Evolutionary conservation across 2,113 vertebrate species (phyloP).

Genomic region (Panthera uncia): DNA sequence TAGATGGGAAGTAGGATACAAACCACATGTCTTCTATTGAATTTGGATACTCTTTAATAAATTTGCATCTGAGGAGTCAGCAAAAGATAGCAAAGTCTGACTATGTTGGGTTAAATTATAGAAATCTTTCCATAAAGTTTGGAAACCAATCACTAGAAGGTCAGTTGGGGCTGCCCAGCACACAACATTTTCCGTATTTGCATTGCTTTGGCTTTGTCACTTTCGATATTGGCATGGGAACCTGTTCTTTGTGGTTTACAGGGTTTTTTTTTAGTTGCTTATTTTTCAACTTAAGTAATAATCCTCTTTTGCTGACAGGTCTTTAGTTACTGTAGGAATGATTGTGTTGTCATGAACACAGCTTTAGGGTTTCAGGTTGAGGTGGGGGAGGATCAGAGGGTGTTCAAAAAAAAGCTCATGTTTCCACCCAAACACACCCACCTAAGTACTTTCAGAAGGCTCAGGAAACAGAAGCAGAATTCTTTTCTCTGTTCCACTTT

Average conservation of each 20-base stretch:
- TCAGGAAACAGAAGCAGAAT: constrained; percentile 47
- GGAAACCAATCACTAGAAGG: constrained; percentile 6
- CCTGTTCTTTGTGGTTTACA: constrained; percentile 62
- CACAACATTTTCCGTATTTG: constrained; percentile 42
- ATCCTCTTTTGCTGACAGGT: constrained; percentile 67
- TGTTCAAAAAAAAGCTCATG: constrained; percentile 36
- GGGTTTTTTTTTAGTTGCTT: constrained; percentile 55
- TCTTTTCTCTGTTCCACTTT: constrained; percentile 14
- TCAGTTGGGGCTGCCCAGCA: not conserved
- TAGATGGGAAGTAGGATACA: not conserved
- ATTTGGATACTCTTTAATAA: not conserved
- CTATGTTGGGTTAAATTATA: not conserved
- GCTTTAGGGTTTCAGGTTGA: constrained; percentile 64
- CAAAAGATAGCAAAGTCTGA: not conserved
- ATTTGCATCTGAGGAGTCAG: not conserved
- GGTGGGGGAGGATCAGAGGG: not conserved
- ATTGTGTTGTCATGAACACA: constrained; percentile 71
- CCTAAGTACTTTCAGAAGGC: constrained; percentile 63
- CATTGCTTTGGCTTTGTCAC: constrained; percentile 40
- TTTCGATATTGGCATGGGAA: constrained; percentile 57
- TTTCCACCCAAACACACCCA: constrained; percentile 67
- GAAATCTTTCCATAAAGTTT: not conserved
- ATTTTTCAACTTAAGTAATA: constrained; percentile 68
- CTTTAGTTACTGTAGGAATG: constrained; percentile 75
- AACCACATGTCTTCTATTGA: not conserved